A percentile compares a stretch with the other conserved stretches of the same genome.
phyloP scores from a whole-genome alignment of 2,113 vertebrate genomes.

The Hyperoodon ampullatus region DNA sequence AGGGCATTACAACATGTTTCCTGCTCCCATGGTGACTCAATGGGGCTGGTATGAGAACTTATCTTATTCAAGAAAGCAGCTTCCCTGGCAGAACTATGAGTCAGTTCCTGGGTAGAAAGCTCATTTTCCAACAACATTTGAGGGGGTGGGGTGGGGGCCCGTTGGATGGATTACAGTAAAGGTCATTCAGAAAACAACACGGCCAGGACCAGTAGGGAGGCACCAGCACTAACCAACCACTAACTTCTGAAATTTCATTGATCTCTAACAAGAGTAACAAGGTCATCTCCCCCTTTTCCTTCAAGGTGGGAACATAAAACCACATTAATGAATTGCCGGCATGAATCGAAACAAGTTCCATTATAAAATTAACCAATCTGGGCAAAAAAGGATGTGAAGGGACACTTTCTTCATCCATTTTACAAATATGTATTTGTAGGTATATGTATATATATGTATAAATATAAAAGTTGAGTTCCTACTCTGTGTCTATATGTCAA shows the following conservation, averaged over 20 bases:
- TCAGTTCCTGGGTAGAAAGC: slow-evolving; percentile 75
- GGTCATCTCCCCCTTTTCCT: neutral
- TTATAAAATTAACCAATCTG: neutral
- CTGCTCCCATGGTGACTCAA: slow-evolving; percentile 84
- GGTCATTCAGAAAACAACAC: slow-evolving; percentile 22
- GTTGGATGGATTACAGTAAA: slow-evolving; percentile 48
- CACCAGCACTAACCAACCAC: neutral
- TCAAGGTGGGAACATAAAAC: slow-evolving; percentile 2
- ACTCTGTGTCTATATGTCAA: neutral
- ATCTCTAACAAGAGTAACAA: neutral
- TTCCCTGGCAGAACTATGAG: slow-evolving; percentile 79
- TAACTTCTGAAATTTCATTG: neutral
- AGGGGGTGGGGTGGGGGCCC: neutral
- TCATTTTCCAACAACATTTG: slow-evolving; percentile 40
- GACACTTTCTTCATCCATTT: neutral
- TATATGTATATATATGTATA: neutral
- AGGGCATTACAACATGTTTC: slow-evolving; percentile 85
- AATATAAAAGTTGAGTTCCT: neutral
- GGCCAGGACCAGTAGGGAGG: neutral
- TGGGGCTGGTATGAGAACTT: slow-evolving; percentile 78
- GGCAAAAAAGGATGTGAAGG: neutral
- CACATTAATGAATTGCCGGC: neutral
- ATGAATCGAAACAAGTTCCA: neutral
- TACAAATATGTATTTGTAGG: too few relatives aligned
- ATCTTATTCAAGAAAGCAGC: slow-evolving; percentile 80